Base-by-base conservation (phyloP, 2,888 invertebrate genomes). In the Siphonodentalium dalli region DNA sequence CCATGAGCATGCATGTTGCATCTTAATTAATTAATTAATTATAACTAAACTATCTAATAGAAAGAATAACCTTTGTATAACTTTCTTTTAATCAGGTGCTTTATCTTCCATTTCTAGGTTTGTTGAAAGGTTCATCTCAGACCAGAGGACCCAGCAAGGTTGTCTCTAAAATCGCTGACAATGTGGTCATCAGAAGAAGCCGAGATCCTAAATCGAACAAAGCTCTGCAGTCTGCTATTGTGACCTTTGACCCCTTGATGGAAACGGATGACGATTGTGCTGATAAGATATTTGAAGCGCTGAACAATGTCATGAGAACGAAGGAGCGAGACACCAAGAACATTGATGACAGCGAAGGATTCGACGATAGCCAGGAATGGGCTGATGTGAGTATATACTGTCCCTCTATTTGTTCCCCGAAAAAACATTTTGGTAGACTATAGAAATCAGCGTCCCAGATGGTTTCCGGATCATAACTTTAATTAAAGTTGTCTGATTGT, bases 351-450 rank as follows among this genome's bases (percentile, higher is more conserved):
- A 53, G 52, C 7, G 50, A 53, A 26, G 52, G 54, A 13, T 61
- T 61, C 40, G 62, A 58, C 34, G 60, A 58, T 35, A 51, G 50
- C 26, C 93, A 93, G 83, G 95, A 96, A 84, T 95, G 96, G 92
- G 92, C 92, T 23, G 92, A 94, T 74, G 78, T 79, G 57, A 37
- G 51, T n/a, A n/a, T 31, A 23, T 18, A 8, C 15, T 40, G 35
- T 37, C 8, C 2, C n/a, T 24, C 15, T n/a, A 38, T 11, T 9
- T 15, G n/a, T 15, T 15, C 26, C 13, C 7, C n/a, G n/a, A n/a
- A n/a, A n/a, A n/a, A n/a, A n/a, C n/a, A n/a, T n/a, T n/a, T n/a
- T n/a, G n/a, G n/a, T n/a, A n/a, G n/a, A n/a, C n/a, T n/a, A n/a
- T n/a, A n/a, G n/a, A n/a, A n/a, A n/a, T n/a, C n/a, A n/a, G n/a